phyloP scores from a whole-genome alignment of 2,797 vertebrate species.

The Galago senegalensis region DNA sequence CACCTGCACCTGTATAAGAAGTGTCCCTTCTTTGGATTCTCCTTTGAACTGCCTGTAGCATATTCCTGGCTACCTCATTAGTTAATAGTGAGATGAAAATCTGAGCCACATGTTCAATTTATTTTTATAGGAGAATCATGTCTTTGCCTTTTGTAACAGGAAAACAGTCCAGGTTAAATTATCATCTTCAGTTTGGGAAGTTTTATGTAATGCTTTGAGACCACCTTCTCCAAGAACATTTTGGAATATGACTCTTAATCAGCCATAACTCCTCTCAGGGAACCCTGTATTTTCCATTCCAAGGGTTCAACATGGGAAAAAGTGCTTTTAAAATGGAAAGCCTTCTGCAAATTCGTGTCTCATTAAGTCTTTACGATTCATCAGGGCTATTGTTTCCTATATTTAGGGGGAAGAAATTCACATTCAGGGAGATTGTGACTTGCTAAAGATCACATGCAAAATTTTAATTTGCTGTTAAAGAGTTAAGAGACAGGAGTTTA shows the following conservation, averaged over 20 bases:
- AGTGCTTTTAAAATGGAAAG: background rate
- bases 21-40: background rate
- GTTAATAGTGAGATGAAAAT: background rate
- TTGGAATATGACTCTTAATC: background rate
- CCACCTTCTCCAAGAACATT: background rate
- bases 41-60: background rate
- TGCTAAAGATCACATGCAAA: background rate
- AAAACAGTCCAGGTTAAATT: slow-evolving; percentile 27
- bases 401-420: background rate
- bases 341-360: background rate
- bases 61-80: background rate
- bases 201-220: background rate
- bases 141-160: background rate
- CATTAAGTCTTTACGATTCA: background rate
- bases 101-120: background rate
- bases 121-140: background rate
- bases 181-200: background rate
- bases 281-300: background rate
- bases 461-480: background rate
- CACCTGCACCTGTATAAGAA: background rate
- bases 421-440: background rate
- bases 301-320: background rate
- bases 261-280: background rate
- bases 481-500: background rate
- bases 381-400: background rate